Base-by-base conservation (phyloP, 2,797 vertebrate species). In the Sebastes itinus region DNA sequence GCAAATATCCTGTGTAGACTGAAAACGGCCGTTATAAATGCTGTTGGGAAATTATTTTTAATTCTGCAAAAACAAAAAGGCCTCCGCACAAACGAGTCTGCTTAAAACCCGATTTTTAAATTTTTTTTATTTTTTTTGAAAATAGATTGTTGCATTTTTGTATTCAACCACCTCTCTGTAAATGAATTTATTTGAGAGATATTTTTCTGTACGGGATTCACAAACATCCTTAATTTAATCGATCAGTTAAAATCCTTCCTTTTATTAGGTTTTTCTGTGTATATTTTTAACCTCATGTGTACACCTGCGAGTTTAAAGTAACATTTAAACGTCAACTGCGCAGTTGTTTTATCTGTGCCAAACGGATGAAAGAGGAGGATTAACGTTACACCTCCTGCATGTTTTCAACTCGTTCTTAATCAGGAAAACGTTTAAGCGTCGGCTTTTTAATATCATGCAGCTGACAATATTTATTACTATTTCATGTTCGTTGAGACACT, bases 391-490 rank as follows among this genome's bases (percentile, higher is more conserved):
- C 27, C 30, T 3, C 18, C 18, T 22, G 5, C 9, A 1, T 23
- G 38, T 58, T 74, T 16, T 52, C 38, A 32, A 3, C 59, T 38
- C 18, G 14, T 11, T 68, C 28, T 59, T 66, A 72, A 81, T 38
- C n/a, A 58, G 58, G 30, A 66, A 42, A 78, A 68, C 61, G 30
- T 80, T 74, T 5, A 42, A 65, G 25, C 69, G 8, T 25, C 60
- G 28, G 23, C 10, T 59, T 82, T 67, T 87, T 59, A 77, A 64
- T 35, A 46, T 11, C 3, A 72, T 42, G 20, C 85, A 78, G 61
- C 64, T 78, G 82, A 68, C 23, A 27, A 42, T 46, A 65, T 76
- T 75, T 69, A 84, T 70, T 55, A 63, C 56, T 7, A 16, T 42
- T 46, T 72, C 6, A 75, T 70, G 30, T 84, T 78, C 14, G 72